Evolutionary conservation across 2,888 invertebrate species (phyloP).

Genomic region (Pegoplata infirma): DNA sequence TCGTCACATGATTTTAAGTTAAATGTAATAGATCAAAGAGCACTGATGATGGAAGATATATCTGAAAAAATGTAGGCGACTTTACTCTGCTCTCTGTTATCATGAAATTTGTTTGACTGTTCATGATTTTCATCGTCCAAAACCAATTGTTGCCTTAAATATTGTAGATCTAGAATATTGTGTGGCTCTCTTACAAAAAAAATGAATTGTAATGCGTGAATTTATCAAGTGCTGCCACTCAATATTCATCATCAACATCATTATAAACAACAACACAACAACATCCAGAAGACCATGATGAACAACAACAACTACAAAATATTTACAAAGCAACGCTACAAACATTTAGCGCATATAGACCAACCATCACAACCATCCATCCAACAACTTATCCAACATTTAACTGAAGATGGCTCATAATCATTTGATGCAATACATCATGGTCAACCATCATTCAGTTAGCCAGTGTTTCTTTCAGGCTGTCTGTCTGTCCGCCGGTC

Average conservation of each 20-base stretch:
- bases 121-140: no score
- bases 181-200: no score
- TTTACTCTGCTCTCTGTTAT: no score
- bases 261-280: slow-evolving; percentile 47
- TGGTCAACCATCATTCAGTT: slow-evolving; percentile 15
- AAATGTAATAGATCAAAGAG: no score
- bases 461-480: no score
- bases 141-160: no score
- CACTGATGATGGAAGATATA: no score
- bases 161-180: no score
- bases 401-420: slow-evolving; percentile 30
- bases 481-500: slow-evolving; percentile 3
- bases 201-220: slow-evolving; percentile 64
- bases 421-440: slow-evolving; percentile 47
- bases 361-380: slow-evolving; percentile 25
- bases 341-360: slow-evolving; percentile 45
- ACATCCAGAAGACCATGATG: slow-evolving; percentile 5
- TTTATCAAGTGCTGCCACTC: slow-evolving; percentile 62
- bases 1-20: no score
- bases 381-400: slow-evolving; percentile 12
- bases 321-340: no score
- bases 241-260: slow-evolving; percentile 55
- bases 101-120: no score
- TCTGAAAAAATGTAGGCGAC: no score
- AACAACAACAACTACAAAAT: slow-evolving; percentile 27